Evolutionary conservation across 2,888 invertebrate genomes (phyloP).

Genomic region (Perithous albicinctus): DNA sequence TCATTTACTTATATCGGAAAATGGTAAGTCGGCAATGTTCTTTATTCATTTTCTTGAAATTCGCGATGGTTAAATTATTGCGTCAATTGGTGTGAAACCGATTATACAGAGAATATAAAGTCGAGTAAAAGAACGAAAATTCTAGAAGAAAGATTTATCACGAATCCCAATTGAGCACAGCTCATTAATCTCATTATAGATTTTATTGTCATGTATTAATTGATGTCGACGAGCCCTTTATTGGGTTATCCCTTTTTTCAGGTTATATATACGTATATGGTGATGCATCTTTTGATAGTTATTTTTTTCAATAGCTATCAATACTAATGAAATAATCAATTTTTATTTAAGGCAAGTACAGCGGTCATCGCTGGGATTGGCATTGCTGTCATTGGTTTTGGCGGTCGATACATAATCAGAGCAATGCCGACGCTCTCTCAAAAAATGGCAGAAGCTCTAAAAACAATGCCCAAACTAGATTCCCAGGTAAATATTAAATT

Average conservation of each 20-base stretch:
- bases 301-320: neutral
- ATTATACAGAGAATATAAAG: no score
- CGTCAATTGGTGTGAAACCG: no score
- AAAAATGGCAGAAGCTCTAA: slow-evolving; percentile 92
- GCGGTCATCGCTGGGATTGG: slow-evolving; percentile 95
- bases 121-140: no score
- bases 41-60: no score
- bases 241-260: neutral
- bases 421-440: slow-evolving; percentile 91
- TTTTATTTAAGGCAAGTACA: slow-evolving; percentile 87
- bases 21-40: no score
- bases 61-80: no score
- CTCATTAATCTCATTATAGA: no score
- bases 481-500: slow-evolving; percentile 85
- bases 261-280: neutral
- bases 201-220: no score
- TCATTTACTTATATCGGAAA: no score
- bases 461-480: slow-evolving; percentile 93
- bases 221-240: no score
- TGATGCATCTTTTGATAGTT: neutral
- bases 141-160: no score
- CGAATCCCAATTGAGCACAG: no score
- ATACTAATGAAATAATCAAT: neutral
- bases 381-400: slow-evolving; percentile 95
- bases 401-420: slow-evolving; percentile 92